Base-by-base conservation (phyloP, 2,797 vertebrate species). In the Cyclopterus lumpus region DNA sequence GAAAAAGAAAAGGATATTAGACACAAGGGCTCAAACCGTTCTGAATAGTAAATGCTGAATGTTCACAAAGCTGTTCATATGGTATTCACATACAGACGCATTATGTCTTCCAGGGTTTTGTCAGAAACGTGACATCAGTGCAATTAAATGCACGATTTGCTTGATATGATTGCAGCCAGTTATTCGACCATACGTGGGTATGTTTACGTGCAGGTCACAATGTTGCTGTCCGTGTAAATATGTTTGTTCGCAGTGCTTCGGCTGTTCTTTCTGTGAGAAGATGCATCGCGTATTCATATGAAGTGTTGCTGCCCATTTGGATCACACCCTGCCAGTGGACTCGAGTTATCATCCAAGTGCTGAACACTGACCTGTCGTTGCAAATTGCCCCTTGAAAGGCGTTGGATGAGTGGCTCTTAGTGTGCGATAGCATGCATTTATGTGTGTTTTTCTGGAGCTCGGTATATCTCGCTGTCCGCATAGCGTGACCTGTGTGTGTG, bases 131-230 rank as follows among this genome's bases (percentile, higher is more conserved):
- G 6, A 20, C 28, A 38, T 24, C 26, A 15, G 6, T 42, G n/a
- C 6, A 44, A 54, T 34, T 36, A 3, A 22, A 36, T n/a, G 54
- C 11, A n/a, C n/a, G n/a, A 69, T 53, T 44, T 61, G 12, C 22
- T 8, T 30, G 18, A 46, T 32, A 15, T 63, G 1, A 66, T 24
- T 61, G 49, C 22, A 44, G 44, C 73, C 30, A 68, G 28, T 60
- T 48, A 34, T 61, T 62, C 28, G 55, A 0, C 18, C 6, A 49
- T 49, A 44, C 51, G 46, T 12, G 14, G 8, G 1, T 46, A 42
- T 54, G 38, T 65, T 73, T 32, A 34, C 18, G 32, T 63, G 15
- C 30, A 65, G 8, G 58, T 49, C 38, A n/a, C 24, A 72, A 8
- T 14, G 26, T 28, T 44, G n/a, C n/a, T 28, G 20, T 34, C 28